A percentile compares a stretch with the other conserved stretches of the same genome.
Evolutionary conservation across 2,888 invertebrate species (phyloP).

Genomic region (Ischnura elegans): DNA sequence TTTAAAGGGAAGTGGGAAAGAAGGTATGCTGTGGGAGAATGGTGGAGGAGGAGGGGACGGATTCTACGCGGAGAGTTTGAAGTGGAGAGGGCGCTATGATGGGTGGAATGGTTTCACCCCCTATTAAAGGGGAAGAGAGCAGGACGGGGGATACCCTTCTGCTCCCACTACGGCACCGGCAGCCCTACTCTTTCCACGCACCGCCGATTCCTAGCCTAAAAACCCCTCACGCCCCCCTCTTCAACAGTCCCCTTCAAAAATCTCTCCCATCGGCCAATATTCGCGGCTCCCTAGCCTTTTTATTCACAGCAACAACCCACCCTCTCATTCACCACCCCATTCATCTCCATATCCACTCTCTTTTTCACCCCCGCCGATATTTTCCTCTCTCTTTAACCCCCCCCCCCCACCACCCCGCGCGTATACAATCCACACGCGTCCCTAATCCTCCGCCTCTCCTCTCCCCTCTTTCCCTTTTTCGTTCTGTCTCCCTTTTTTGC

Average conservation of each 20-base stretch:
- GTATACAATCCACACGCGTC: not conserved
- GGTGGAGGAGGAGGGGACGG: not conserved
- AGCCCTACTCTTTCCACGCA: slow-evolving; percentile 45
- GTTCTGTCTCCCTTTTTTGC: too few relatives aligned
- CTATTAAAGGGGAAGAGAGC: slow-evolving; percentile 67
- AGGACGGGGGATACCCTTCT: slow-evolving; percentile 68
- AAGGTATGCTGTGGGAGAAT: slow-evolving; percentile 69
- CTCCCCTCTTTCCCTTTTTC: not conserved
- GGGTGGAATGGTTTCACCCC: slow-evolving; percentile 68
- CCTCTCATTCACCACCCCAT: not conserved
- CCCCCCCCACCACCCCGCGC: not conserved
- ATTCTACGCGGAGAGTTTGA: slow-evolving; percentile 34
- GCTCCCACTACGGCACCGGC: slow-evolving; percentile 17
- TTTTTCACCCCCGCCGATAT: not conserved
- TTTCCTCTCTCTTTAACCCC: not conserved
- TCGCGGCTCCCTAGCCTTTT: slow-evolving; percentile 14
- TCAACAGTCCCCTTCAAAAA: too few relatives aligned
- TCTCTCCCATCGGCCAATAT: not conserved
- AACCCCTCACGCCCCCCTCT: slow-evolving; percentile 22
- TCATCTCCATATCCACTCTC: not conserved
- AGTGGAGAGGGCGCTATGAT: slow-evolving; percentile 68
- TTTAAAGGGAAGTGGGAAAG: slow-evolving; percentile 68
- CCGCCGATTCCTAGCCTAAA: slow-evolving; percentile 39
- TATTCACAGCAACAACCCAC: slow-evolving; percentile 29
- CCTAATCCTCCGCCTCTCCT: not conserved